Base-by-base conservation (phyloP, 2,888 invertebrate genomes). In the Halictus quadricinctus region DNA sequence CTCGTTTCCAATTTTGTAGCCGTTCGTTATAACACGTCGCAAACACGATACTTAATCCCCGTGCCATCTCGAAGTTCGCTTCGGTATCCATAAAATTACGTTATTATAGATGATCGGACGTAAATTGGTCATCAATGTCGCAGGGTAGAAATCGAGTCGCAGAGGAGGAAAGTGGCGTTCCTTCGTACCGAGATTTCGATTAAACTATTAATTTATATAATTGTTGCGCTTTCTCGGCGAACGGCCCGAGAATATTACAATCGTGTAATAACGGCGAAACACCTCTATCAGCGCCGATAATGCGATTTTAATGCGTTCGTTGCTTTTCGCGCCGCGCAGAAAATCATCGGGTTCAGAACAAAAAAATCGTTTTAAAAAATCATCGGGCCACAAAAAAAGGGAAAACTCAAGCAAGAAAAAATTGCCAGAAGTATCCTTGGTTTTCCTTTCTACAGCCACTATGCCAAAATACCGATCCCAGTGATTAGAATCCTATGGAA, bases 1-100 rank as follows among this genome's bases (percentile, higher is more conserved):
- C 76, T 66, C 66, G 66, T 76, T 76, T 76, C 76, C 76, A 76
- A 69, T 76, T 76, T 76, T 48, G 76, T 50, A 48, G 66, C 66
- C 46, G 36, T 50, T 76, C 64, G 66, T 46, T 66, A 46, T 66
- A 66, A 76, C 66, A 48, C 36, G 46, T 50, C 46, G 66, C 18
- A 36, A 29, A 66, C 46, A 66, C 76, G 50, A 5, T 36, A 54
- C 54, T 58, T 58, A 54, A 58, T 74, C 54, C 36, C n/a, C 36
- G n/a, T 41, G 4, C 41, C 54, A 54, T 50, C 21, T 36, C 36
- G 21, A 58, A 6, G 21, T 21, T 54, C 74, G 21, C 54, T 29
- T 18, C 15, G 41, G 54, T 41, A 21, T 13, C 74, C 36, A 36
- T 58, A 18, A 50, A 36, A 73, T 36, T 50, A 48, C 25, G 72